phyloP scores from a whole-genome alignment of 1,140 invertebrate species.

The Cyphomyrmex costatus region DNA sequence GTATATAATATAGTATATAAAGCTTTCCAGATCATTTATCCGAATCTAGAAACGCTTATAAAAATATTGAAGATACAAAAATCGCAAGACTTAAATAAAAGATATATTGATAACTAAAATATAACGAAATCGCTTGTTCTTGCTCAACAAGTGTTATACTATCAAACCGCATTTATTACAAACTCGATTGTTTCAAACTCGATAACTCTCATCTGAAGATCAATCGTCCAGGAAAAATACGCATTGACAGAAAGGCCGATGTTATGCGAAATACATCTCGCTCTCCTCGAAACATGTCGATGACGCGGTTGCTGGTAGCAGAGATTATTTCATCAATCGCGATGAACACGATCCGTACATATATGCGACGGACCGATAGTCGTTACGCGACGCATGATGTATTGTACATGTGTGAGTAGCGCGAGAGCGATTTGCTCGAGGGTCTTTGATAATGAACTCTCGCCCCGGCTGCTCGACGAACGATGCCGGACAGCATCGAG shows the following conservation, averaged over 20 bases:
- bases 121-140: not conserved
- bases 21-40: not conserved
- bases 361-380: conserved; percentile 8
- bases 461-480: not conserved
- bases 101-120: not conserved
- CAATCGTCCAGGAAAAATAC: not conserved
- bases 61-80: not conserved
- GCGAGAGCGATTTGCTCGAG: conserved; percentile 54
- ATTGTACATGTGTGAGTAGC: not conserved
- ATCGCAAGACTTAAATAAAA: not conserved
- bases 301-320: not conserved
- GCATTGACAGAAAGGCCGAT: conserved; percentile 5
- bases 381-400: not conserved
- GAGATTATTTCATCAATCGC: conserved; percentile 53
- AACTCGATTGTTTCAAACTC: not conserved
- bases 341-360: not conserved
- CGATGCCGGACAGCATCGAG: conserved; percentile 11
- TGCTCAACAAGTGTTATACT: not conserved
- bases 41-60: not conserved
- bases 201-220: conserved; percentile 18
- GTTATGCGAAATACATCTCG: not conserved
- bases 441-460: conserved; percentile 64
- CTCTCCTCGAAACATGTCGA: conserved; percentile 3
- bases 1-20: not conserved
- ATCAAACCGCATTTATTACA: not conserved